phyloP scores from a whole-genome alignment of 35 echinoderm and acorn worm genomes.

The Lytechinus variegatus region DNA sequence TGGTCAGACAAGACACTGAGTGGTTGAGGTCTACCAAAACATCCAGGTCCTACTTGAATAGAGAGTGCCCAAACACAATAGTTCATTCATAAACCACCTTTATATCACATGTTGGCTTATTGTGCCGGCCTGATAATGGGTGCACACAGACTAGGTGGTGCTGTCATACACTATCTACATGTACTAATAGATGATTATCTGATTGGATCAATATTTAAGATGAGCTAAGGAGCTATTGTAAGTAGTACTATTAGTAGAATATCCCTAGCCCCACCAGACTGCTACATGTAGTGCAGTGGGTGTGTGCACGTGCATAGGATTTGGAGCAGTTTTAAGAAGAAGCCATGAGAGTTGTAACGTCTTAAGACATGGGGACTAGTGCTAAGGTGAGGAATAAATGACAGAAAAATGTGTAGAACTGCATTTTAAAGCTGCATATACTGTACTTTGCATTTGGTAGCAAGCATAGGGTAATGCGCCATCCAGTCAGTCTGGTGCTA shows the following conservation, averaged over 20 bases:
- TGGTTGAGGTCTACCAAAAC: neutral
- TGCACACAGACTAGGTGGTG: neutral
- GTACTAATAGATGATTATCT: neutral
- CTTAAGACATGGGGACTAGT: neutral
- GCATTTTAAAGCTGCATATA: no score
- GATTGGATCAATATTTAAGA: neutral
- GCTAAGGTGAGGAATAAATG: neutral
- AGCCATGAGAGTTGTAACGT: neutral
- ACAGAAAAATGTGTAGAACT: no score
- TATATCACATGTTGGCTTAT: neutral
- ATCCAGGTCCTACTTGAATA: neutral
- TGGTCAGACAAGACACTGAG: neutral
- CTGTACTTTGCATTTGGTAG: no score
- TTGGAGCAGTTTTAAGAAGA: neutral
- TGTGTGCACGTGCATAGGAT: neutral
- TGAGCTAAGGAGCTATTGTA: neutral
- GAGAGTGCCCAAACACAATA: neutral
- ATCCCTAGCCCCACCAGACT: neutral
- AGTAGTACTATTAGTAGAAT: neutral
- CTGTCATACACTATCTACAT: no score
- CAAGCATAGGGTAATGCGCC: no score
- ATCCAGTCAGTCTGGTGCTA: no score
- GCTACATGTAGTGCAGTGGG: neutral
- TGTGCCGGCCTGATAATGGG: neutral
- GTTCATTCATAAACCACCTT: neutral